A percentile compares a stretch with the other conserved stretches of the same genome.
Evolutionary conservation across 92 coral and sea anemone species (phyloP).

Genomic region (Pocillopora grandis): DNA sequence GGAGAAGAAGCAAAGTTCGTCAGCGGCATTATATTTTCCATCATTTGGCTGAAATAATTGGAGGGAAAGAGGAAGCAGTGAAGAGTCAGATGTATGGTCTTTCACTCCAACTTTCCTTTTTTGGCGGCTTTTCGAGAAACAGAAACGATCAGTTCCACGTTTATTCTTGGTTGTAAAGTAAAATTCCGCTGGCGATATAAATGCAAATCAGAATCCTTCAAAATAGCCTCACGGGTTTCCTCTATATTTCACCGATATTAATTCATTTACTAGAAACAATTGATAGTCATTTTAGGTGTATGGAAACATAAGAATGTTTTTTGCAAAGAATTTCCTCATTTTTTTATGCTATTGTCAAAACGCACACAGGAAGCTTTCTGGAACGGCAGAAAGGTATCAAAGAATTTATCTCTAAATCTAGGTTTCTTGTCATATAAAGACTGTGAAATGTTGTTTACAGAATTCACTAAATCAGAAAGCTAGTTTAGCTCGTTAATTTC

Average conservation of each 20-base stretch:
- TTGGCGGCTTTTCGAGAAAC: not conserved
- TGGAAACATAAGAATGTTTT: not conserved
- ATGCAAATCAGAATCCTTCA: not conserved
- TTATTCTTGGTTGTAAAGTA: not conserved
- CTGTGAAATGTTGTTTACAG: constrained; percentile 26
- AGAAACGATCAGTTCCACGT: not conserved
- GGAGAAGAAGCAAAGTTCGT: not conserved
- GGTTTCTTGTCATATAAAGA: not conserved
- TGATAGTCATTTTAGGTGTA: not conserved
- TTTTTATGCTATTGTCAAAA: not conserved
- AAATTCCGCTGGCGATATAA: not conserved
- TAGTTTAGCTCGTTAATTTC: constrained; percentile 50
- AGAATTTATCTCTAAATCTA: constrained; percentile 6
- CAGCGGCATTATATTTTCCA: not conserved
- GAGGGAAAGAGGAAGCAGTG: too few relatives aligned
- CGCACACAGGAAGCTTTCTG: not conserved
- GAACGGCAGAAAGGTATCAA: constrained; percentile 1
- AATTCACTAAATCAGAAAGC: constrained; percentile 58
- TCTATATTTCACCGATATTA: not conserved
- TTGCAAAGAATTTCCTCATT: not conserved
- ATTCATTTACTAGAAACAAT: not conserved
- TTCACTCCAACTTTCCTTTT: not conserved
- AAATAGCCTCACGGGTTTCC: not conserved
- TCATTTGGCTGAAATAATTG: not conserved
- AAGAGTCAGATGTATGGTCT: not conserved